Evolutionary conservation across 2,888 invertebrate species (phyloP), one percentile per base, ranked within the genome.

Genomic region (Holacanthella duospinosa): DNA sequence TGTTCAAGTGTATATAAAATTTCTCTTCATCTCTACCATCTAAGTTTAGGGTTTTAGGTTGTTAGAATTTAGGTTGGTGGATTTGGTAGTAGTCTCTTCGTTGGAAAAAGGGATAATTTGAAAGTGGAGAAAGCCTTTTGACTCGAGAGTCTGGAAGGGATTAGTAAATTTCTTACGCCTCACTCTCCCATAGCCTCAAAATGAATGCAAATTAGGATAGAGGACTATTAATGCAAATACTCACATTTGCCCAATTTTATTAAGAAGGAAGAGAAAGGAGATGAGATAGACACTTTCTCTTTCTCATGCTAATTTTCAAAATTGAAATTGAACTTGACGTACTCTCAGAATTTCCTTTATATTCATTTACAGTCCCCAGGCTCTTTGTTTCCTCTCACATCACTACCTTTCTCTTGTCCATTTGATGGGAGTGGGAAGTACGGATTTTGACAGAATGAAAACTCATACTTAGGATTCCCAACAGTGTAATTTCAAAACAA

Each of bases 151-250:
- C 44, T 29, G 36, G 53, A 53, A 65, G 62, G 64, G 65, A 68
- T 67, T 68, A 68, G 64, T 64, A 55, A 61, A 63, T 66, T 62
- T 64, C 64, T 61, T 64, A 57, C 62, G 60, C 64, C 64, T 62
- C 53, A 59, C 60, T 29, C 64, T 55, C 48, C 44, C 16, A n/a
- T 25, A 24, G 25, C 25, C 53, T 21, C 59, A 61, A 60, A 68
- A 69, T 67, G 67, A 67, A 69, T 69, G 69, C 64, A 67, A 69
- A 67, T 69, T 59, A 69, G 67, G 55, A 61, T 54, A 60, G 64
- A 63, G 60, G 48, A 59, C 69, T 63, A 69, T 67, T 69, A 67
- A 69, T 69, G 66, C 67, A 69, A 69, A 69, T 67, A 65, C 64
- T 61, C 64, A 58, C 67, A 67, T 66, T 66, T 64, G 64, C 67